phyloP scores from a whole-genome alignment of 2,113 vertebrate genomes.

The Catharus minimus region DNA sequence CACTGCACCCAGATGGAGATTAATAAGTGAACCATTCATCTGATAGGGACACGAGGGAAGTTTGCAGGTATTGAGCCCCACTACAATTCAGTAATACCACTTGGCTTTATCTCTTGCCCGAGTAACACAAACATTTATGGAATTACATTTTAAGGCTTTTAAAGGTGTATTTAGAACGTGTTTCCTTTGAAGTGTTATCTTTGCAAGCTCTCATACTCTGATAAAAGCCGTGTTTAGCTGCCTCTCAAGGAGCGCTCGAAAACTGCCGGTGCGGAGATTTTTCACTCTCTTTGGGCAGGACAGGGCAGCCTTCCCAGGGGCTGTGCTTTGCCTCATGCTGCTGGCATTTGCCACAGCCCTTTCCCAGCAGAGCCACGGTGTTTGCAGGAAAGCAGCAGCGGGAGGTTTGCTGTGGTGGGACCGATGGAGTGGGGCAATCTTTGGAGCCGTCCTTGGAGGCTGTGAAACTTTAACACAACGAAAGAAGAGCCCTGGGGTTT shows the following conservation, averaged over 20 bases:
- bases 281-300: not conserved
- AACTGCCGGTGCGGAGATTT: not conserved
- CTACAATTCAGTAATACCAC: conserved; percentile 49
- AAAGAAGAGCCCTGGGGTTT: not conserved
- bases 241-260: not conserved
- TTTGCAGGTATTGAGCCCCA: conserved; percentile 35
- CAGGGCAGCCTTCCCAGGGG: not conserved
- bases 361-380: not conserved
- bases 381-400: not conserved
- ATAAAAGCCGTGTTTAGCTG: conserved; percentile 46
- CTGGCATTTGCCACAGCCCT: not conserved
- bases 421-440: not conserved
- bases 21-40: conserved; percentile 81
- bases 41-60: conserved; percentile 52
- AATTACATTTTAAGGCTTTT: conserved; percentile 69
- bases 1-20: not conserved
- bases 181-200: conserved; percentile 82
- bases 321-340: accelerated
- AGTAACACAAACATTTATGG: conserved; percentile 79
- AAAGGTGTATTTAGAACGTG: conserved; percentile 69
- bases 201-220: conserved; percentile 30
- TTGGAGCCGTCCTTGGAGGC: accelerated
- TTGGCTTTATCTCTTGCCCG: conserved; percentile 62
- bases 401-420: not conserved
- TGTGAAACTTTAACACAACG: accelerated